Evolutionary conservation across 1,140 invertebrate species (phyloP), one percentile per base, ranked within the genome.

Genomic region (Drosophila littoralis): DNA sequence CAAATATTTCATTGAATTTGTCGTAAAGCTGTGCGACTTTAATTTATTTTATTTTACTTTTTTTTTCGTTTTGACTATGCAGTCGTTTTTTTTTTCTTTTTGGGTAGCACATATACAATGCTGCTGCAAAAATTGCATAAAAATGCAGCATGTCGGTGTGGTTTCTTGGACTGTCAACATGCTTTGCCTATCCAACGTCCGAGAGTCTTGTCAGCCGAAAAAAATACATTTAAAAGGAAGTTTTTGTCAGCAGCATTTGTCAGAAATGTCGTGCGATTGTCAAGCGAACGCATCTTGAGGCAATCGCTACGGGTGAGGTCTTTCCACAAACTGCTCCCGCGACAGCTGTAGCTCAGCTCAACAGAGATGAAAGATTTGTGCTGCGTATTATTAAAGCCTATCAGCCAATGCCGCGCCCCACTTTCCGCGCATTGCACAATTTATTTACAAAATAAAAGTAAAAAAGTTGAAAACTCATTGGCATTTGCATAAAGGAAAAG

Each of bases 1-100:
- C 83, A 83, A 78, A 86, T 86, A 83, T 83, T 77, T 57, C 69
- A 86, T 88, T 88, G 83, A 86, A 86, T 86, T 86, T 86, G 83
- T 86, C 83, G 69, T 65, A 73, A 71, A 79, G 78, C 72, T 86
- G 78, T 63, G 83, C 76, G 73, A 83, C 67, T 79, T 79, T 88
- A 88, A 86, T 86, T 83, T 86, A 75, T 75, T 75, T 75, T 43
- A 60, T 63, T 65, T 72, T 57, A 36, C 55, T 50, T 6, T 57
- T 38, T 36, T 13, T 35, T 32, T 10, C n/a, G 40, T 60, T 48
- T 48, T 28, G 22, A 3, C 22, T 64, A 46, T 38, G 15, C 38
- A 35, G 32, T 70, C 40, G 35, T n/a, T 74, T 81, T 75, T 82
- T 64, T 65, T 36, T 66, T 48, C 55, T 46, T 50, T 60, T 73